Evolutionary conservation across 2,797 vertebrate species (phyloP).

Genomic region (Trematomus bernacchii): DNA sequence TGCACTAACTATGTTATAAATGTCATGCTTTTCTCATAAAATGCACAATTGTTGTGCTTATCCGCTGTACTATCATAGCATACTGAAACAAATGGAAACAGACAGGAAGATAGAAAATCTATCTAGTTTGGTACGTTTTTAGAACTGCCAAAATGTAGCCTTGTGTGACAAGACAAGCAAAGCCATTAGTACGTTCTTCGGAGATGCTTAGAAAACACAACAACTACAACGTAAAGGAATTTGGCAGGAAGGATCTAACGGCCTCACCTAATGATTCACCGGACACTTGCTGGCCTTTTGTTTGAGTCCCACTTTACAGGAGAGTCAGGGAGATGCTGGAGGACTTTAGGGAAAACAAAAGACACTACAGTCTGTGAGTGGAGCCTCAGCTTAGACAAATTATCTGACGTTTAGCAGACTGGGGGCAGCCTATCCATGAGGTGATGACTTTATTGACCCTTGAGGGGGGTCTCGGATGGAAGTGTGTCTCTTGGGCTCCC

Average conservation of each 20-base stretch:
- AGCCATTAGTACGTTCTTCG: background rate
- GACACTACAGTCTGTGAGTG: constrained; percentile 57
- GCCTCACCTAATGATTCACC: constrained; percentile 34
- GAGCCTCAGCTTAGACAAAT: constrained; percentile 78
- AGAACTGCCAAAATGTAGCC: background rate
- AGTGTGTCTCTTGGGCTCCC: constrained; percentile 81
- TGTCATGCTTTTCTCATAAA: no score
- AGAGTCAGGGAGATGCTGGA: constrained; percentile 43
- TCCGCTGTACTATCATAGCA: no score
- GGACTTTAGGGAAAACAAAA: constrained; percentile 68
- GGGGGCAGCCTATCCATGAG: constrained; percentile 66
- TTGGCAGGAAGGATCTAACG: constrained; percentile 48
- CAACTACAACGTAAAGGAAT: constrained; percentile 49
- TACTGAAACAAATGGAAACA: background rate
- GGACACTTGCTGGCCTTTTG: constrained; percentile 70
- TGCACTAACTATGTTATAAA: no score
- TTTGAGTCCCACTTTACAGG: constrained; percentile 61
- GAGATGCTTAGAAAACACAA: constrained; percentile 7
- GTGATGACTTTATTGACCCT: constrained; percentile 84
- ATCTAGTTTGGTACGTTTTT: background rate
- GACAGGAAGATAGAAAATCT: background rate
- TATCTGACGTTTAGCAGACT: constrained; percentile 80
- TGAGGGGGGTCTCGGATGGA: constrained; percentile 76
- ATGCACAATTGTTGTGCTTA: no score
- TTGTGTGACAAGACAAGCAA: background rate